Evolutionary conservation across 2,888 invertebrate genomes (phyloP).

Genomic region (Drosophila cognata): DNA sequence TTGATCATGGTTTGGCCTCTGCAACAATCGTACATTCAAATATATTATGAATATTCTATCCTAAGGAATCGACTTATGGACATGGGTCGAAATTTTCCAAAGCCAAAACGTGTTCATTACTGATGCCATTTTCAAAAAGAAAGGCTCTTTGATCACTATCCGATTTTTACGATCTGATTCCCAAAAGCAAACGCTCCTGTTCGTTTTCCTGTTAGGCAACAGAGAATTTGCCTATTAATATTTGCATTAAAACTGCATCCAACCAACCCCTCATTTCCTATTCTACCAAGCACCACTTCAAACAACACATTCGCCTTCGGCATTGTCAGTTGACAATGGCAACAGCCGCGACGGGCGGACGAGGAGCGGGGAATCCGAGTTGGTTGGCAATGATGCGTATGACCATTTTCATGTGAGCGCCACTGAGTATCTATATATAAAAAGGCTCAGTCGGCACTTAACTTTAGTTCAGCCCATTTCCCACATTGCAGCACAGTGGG

Average conservation of each 20-base stretch:
- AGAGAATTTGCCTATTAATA: constrained; percentile 76
- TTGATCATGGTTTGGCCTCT: background rate
- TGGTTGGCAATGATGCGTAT: constrained; percentile 60
- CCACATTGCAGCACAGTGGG: constrained; percentile 34
- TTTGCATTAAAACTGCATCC: constrained; percentile 71
- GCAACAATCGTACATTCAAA: background rate
- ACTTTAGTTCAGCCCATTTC: constrained; percentile 61
- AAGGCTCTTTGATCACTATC: background rate
- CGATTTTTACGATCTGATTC: background rate
- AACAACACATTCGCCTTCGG: constrained; percentile 60
- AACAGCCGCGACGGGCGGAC: constrained; percentile 10
- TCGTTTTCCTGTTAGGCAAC: constrained; percentile 52
- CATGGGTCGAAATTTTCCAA: no score
- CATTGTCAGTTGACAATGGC: constrained; percentile 69
- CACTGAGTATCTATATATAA: constrained; percentile 65
- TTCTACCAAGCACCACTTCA: constrained; percentile 18
- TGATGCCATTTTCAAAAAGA: no score
- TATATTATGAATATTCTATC: no score
- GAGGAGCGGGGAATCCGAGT: constrained; percentile 1
- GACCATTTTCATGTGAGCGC: constrained; percentile 41
- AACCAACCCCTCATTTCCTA: background rate
- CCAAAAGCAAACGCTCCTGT: background rate
- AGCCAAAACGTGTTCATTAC: no score
- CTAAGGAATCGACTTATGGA: no score
- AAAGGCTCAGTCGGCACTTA: constrained; percentile 76